Evolutionary conservation across 2,888 invertebrate species (phyloP).

Genomic region (Tenthredo scrophulariae): DNA sequence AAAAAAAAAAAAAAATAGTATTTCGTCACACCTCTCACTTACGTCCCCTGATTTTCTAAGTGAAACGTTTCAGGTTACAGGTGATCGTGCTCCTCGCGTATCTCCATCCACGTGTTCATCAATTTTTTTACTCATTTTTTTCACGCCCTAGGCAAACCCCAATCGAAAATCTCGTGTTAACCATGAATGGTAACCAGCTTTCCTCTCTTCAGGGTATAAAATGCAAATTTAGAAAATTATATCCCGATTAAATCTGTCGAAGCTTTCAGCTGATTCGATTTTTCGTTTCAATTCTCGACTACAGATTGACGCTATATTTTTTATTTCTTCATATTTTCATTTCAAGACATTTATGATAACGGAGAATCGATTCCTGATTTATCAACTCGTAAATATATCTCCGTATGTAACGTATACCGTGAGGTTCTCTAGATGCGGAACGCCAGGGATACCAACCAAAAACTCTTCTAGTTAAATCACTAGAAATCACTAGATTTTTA

Average conservation of each 20-base stretch:
- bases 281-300: too few species aligned
- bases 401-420: neutral
- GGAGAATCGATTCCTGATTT: neutral
- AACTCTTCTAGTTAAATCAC: too few species aligned
- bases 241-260: too few species aligned
- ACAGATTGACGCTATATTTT: neutral
- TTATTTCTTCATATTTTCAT: neutral
- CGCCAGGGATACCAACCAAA: too few species aligned
- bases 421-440: too few species aligned
- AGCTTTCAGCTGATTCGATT: too few species aligned
- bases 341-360: neutral
- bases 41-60: neutral
- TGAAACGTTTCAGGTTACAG: neutral
- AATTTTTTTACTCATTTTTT: neutral
- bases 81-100: neutral
- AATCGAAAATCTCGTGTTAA: slow-evolving; percentile 24
- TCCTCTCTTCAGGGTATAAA: neutral
- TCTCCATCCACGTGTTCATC: neutral
- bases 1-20: neutral
- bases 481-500: too few species aligned
- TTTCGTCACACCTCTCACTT: neutral
- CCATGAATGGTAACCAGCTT: neutral
- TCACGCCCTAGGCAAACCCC: neutral
- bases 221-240: neutral
- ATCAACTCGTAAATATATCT: neutral